These are phyloP conservation scores for Mesocricetus auratus DNA, from an alignment of 2,113 vertebrate species.

Conservation along the genomic window DNA sequence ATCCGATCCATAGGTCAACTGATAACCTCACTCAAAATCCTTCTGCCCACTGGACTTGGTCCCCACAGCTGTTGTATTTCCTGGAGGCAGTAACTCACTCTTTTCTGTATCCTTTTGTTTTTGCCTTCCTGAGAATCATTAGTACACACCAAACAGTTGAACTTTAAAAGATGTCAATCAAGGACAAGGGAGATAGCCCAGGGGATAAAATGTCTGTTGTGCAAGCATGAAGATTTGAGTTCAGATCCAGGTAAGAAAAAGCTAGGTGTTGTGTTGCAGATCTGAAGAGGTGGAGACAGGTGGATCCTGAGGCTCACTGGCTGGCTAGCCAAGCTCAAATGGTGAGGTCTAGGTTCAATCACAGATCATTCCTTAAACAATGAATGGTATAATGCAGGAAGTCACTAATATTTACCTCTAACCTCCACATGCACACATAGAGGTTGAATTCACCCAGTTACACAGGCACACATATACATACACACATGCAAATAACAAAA, in stretches of 20 bases:
- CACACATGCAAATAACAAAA: not conserved
- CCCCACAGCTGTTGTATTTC: not conserved
- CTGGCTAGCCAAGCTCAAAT: not conserved
- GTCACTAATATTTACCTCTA: not conserved
- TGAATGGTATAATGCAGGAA: not conserved
- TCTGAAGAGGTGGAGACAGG: not conserved
- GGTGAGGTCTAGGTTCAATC: not conserved
- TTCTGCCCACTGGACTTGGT: not conserved
- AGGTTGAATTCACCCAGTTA: not conserved
- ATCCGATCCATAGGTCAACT: not conserved
- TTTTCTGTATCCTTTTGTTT: not conserved
- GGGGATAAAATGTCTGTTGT: not conserved
- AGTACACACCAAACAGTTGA: not conserved
- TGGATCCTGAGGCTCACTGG: not conserved
- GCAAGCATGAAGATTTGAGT: not conserved
- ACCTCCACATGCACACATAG: not conserved
- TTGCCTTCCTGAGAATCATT: not conserved
- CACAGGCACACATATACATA: not conserved
- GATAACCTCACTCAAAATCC: not conserved
- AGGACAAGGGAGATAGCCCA: not conserved
- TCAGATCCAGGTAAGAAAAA: not conserved
- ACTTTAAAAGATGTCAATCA: conserved; percentile 12
- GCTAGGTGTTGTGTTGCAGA: not conserved
- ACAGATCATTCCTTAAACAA: not conserved
- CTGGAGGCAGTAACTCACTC: not conserved